Conservation (phyloP, 2,888 invertebrate species). For the Petrophora chlorosata region DNA sequence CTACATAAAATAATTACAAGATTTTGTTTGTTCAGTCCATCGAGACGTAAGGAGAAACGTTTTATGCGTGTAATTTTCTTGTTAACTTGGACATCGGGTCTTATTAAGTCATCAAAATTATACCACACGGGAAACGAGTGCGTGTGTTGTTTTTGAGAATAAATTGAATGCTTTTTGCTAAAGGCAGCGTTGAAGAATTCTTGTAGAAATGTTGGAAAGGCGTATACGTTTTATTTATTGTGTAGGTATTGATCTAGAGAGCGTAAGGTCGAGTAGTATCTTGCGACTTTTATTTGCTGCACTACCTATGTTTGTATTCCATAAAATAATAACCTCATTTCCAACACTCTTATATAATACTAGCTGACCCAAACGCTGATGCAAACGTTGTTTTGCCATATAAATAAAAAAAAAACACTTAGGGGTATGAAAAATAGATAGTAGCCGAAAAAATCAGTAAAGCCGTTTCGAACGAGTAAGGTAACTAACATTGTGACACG, state of each 20-base stretch:
- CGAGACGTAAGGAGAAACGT: constrained; percentile 41
- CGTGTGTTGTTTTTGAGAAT: constrained; percentile 33
- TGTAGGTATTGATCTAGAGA: too few species aligned
- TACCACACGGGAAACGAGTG: constrained; percentile 45
- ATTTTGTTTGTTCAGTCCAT: constrained; percentile 54
- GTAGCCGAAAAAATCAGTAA: too few species aligned
- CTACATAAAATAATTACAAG: constrained; percentile 59
- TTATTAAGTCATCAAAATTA: constrained; percentile 71
- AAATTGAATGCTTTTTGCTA: constrained; percentile 64
- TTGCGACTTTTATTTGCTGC: neutral
- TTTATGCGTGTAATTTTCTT: constrained; percentile 62
- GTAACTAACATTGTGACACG: too few species aligned
- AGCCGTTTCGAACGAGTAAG: too few species aligned
- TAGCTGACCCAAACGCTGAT: too few species aligned
- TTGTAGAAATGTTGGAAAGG: neutral
- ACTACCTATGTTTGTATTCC: too few species aligned
- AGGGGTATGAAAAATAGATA: too few species aligned
- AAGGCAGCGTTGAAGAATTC: constrained; percentile 54
- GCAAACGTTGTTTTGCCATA: too few species aligned
- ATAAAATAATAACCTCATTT: too few species aligned
- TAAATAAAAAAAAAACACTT: too few species aligned
- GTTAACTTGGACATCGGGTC: constrained; percentile 57
- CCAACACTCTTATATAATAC: too few species aligned
- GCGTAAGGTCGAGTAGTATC: too few species aligned
- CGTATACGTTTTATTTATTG: neutral